Conservation (phyloP, 2,797 vertebrate genomes). For the Sebastolobus altivelis region DNA sequence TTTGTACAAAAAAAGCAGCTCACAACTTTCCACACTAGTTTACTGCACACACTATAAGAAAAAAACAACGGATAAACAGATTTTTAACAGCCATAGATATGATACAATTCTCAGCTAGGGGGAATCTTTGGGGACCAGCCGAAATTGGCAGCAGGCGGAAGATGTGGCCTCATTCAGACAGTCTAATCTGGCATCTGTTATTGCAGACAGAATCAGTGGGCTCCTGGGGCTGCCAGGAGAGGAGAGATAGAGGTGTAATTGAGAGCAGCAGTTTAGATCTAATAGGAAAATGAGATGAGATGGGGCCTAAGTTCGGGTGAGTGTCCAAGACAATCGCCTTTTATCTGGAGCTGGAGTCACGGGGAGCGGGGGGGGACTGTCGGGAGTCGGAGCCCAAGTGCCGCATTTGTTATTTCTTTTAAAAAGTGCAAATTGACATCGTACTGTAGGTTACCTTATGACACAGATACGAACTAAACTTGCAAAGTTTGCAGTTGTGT, state of each 20-base stretch:
- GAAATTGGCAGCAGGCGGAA: constrained; percentile 76
- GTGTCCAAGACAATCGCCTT: constrained; percentile 67
- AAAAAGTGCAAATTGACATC: constrained; percentile 36
- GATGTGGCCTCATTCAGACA: constrained; percentile 76
- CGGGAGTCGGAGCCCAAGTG: neutral
- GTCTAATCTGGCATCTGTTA: constrained; percentile 84
- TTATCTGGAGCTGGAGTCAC: constrained; percentile 54
- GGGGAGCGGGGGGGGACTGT: constrained; percentile 34
- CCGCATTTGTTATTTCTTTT: constrained; percentile 32
- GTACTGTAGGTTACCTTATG: constrained; percentile 19
- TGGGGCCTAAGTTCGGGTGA: constrained; percentile 70
- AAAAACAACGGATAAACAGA: constrained; percentile 56
- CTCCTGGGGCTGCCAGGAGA: constrained; percentile 65
- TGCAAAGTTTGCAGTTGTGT: constrained; percentile 39
- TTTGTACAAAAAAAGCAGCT: constrained; percentile 1
- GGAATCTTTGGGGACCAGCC: constrained; percentile 65
- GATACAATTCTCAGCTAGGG: constrained; percentile 60
- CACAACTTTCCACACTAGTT: constrained; percentile 38
- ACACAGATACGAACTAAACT: constrained; percentile 18
- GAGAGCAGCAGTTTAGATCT: constrained; percentile 81
- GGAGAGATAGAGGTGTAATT: constrained; percentile 73
- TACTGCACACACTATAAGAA: constrained; percentile 32
- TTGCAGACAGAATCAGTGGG: constrained; percentile 76
- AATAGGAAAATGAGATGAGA: constrained; percentile 84
- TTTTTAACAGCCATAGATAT: constrained; percentile 63